A percentile compares a stretch with the other conserved stretches of the same genome.
These are phyloP conservation scores for Pterocles gutturalis DNA, from an alignment of 2,113 vertebrate genomes.

Conservation along the genomic window DNA sequence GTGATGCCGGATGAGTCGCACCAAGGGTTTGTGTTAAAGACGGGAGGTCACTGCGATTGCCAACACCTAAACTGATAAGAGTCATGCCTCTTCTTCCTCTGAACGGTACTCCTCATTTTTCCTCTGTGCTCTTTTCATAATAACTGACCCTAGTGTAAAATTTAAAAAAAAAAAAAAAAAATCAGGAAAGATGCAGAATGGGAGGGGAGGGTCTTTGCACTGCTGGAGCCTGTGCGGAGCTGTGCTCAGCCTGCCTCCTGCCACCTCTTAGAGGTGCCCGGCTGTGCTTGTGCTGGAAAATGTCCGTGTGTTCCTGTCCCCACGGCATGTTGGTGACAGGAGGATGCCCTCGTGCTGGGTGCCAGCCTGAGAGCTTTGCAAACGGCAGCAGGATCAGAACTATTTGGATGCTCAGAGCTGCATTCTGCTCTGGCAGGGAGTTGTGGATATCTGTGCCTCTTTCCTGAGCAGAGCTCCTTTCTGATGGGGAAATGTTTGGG, in stretches of 20 bases:
- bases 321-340: too few relatives aligned
- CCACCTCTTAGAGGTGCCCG: accelerated
- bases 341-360: too few relatives aligned
- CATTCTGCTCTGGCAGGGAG: accelerated
- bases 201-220: background rate
- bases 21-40: background rate
- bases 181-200: background rate
- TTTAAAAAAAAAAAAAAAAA: too few relatives aligned
- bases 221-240: background rate
- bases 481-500: background rate
- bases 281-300: background rate
- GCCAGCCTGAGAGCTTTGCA: too few relatives aligned
- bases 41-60: too few relatives aligned
- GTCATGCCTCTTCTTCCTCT: background rate
- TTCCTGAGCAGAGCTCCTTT: background rate
- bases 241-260: background rate
- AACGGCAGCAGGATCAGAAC: background rate
- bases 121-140: accelerated
- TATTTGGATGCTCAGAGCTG: accelerated
- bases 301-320: too few relatives aligned
- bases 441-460: background rate
- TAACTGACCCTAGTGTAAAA: too few relatives aligned
- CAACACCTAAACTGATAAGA: background rate
- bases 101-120: background rate
- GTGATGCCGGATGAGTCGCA: accelerated